Evolutionary conservation across 2,888 invertebrate species (phyloP), one percentile per base, ranked within the genome.

Genomic region (Halocaridina rubra): DNA sequence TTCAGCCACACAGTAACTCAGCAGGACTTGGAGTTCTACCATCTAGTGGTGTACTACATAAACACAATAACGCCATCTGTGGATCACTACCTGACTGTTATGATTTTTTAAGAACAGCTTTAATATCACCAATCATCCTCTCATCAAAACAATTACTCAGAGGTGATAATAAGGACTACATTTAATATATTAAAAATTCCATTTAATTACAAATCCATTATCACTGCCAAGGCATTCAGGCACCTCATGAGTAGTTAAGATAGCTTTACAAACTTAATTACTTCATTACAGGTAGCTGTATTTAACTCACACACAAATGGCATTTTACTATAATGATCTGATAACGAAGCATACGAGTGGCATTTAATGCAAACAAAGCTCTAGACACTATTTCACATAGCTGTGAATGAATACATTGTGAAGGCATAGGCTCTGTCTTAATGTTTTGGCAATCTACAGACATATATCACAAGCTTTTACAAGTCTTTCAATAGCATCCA

Each of bases 111-210:
- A 39, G 39, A 13, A 39, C 39, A 39, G 39, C 7, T 8, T 39
- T 39, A 8, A 39, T 39, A 7, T 8, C 39, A 7, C 39, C 39
- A 8, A 33, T 64, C 19, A 22, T 32, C 33, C 32, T 30, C 33
- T 32, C 77, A 32, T 39, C 77, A 13, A 32, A 59, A 1, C 64
- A 32, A 64, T 77, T 77, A 19, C 59, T 59, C 61, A 61, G 77
- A 19, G 61, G n/a, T n/a, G 64, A 4, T 77, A 77, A 16, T 39
- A 3, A 3, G 77, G 59, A 22, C 77, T 64, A 0, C 22, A 61
- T 1, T 19, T 77, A 22, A 77, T 33, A 22, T 77, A 39, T 19
- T 32, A 5, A 33, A 77, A 77, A 3, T 29, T 10, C 77, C 61
- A 77, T 59, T 77, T 33, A 0, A 59, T 29, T 2, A n/a, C n/a